Evolutionary conservation across 1,140 invertebrate species (phyloP).

Genomic region (Anoplophora glabripennis): DNA sequence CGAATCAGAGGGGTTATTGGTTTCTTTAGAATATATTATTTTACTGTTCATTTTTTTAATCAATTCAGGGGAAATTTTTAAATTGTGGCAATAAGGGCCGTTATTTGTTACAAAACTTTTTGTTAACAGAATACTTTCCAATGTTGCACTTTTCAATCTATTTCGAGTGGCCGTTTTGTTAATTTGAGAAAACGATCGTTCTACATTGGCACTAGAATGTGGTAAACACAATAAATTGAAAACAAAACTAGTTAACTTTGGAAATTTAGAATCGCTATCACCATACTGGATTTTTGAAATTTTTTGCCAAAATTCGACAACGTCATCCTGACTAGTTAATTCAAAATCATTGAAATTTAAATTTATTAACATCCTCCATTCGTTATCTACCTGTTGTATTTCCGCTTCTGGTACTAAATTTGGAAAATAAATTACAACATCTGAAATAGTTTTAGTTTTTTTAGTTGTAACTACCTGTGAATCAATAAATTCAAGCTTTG

Average conservation of each 20-base stretch:
- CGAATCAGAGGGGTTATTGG: no score
- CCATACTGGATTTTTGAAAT: background rate
- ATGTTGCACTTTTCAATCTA: conserved; percentile 7
- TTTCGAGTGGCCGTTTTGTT: conserved; percentile 22
- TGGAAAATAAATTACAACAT: background rate
- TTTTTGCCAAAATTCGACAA: conserved; percentile 2
- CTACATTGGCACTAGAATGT: conserved; percentile 9
- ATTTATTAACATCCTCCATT: conserved; percentile 1
- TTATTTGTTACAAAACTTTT: background rate
- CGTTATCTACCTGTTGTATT: conserved; percentile 8
- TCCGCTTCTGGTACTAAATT: background rate
- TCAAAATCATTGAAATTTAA: background rate
- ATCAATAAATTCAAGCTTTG: conserved; percentile 8
- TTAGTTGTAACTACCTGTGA: background rate
- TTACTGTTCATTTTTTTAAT: no score
- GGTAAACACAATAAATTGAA: conserved; percentile 17
- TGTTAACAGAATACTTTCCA: conserved; percentile 10
- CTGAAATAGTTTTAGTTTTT: background rate
- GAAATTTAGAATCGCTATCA: background rate
- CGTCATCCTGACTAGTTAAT: background rate
- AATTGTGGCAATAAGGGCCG: no score
- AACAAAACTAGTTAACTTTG: conserved; percentile 7
- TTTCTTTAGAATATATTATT: no score
- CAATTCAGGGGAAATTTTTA: no score
- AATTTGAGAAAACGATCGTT: conserved; percentile 19